Evolutionary conservation across 2,113 vertebrate genomes (phyloP).

Genomic region (Poicephalus meyeri): DNA sequence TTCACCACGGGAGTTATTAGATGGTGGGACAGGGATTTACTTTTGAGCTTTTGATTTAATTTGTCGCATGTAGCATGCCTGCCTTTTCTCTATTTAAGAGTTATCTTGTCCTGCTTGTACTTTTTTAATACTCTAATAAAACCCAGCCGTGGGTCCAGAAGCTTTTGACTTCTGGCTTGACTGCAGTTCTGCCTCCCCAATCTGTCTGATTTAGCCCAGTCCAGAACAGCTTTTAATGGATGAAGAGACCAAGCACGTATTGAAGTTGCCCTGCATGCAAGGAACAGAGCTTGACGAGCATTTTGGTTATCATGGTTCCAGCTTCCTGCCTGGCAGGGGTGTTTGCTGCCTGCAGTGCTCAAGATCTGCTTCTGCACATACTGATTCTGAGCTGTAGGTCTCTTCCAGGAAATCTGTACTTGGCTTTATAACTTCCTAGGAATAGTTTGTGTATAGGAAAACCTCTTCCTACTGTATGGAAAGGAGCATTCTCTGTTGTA

Average conservation of each 20-base stretch:
- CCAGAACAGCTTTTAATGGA: neutral
- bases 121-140: neutral
- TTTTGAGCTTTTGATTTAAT: constrained; percentile 6
- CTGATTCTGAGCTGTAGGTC: neutral
- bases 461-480: neutral
- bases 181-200: neutral
- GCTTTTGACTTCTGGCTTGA: neutral
- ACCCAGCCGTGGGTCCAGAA: neutral
- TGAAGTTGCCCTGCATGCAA: neutral
- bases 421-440: neutral
- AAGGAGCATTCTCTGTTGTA: neutral
- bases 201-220: neutral
- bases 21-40: neutral
- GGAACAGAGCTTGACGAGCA: neutral
- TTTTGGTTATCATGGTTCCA: neutral
- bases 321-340: neutral
- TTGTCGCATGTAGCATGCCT: neutral
- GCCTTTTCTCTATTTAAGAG: neutral
- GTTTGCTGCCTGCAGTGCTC: neutral
- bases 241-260: neutral
- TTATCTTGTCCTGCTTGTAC: constrained; percentile 16
- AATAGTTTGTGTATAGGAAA: neutral
- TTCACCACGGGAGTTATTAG: neutral
- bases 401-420: constrained; percentile 16
- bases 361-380: neutral